phyloP scores from a whole-genome alignment of 2,113 vertebrate species.

The Scatophagus argus region DNA sequence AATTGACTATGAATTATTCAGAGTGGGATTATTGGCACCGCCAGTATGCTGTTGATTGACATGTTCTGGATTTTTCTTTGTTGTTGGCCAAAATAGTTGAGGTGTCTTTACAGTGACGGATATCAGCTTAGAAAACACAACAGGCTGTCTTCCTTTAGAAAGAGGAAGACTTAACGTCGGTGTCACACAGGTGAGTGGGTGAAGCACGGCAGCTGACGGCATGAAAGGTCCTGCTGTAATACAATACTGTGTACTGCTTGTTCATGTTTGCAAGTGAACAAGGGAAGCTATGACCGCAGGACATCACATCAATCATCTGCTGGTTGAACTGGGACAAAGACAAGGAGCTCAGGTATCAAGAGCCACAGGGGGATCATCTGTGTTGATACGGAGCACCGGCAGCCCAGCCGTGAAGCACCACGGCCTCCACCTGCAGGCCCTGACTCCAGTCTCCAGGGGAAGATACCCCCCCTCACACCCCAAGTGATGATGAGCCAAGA shows the following conservation, averaged over 20 bases:
- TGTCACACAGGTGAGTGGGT: neutral
- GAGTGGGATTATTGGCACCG: constrained; percentile 51
- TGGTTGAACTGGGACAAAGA: constrained; percentile 12
- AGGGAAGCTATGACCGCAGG: constrained; percentile 36
- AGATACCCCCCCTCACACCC: neutral
- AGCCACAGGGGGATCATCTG: constrained; percentile 8
- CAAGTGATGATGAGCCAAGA: neutral
- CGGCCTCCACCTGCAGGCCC: neutral
- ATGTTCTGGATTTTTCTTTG: constrained; percentile 42
- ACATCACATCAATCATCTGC: constrained; percentile 46
- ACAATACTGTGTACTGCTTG: constrained; percentile 35
- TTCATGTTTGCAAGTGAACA: constrained; percentile 30
- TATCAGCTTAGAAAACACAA: neutral
- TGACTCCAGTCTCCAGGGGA: neutral
- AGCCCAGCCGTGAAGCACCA: neutral
- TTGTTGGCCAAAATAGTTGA: constrained; percentile 28
- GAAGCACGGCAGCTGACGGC: neutral
- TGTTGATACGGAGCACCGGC: neutral
- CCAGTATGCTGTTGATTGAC: constrained; percentile 46
- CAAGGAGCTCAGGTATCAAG: neutral
- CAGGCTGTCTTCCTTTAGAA: neutral
- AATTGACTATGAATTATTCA: constrained; percentile 84
- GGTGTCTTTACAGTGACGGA: neutral
- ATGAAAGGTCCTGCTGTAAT: constrained; percentile 38
- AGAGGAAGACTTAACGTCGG: constrained; percentile 4